These are phyloP conservation scores for Sinocyclocheilus maitianheensis DNA, from an alignment of 2,113 vertebrate genomes.

Conservation along the genomic window DNA sequence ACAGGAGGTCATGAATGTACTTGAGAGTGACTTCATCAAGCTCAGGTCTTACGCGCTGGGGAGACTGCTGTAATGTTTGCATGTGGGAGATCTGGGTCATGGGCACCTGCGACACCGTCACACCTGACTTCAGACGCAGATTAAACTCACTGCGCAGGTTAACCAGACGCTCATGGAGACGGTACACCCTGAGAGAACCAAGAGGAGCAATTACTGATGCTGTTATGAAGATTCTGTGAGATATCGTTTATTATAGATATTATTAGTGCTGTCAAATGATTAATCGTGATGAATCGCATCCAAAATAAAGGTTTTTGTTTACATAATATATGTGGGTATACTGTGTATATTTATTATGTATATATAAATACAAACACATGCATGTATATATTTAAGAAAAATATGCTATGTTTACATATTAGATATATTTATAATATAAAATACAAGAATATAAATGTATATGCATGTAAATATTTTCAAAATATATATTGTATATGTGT, in stretches of 20 bases:
- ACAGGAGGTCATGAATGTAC: slow-evolving; percentile 89
- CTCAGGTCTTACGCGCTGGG: slow-evolving; percentile 71
- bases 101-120: slow-evolving; percentile 66
- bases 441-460: too few relatives aligned
- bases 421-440: too few relatives aligned
- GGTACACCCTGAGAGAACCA: slow-evolving; percentile 81
- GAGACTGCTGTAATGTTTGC: slow-evolving; percentile 63
- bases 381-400: too few relatives aligned
- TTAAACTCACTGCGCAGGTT: slow-evolving; percentile 93
- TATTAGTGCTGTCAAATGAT: too few relatives aligned
- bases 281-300: too few relatives aligned
- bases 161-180: slow-evolving; percentile 91
- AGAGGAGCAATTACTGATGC: not conserved
- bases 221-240: not conserved
- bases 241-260: not conserved
- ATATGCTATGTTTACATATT: too few relatives aligned
- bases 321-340: too few relatives aligned
- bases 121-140: slow-evolving; percentile 85
- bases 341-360: too few relatives aligned
- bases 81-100: slow-evolving; percentile 53
- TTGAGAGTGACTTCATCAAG: slow-evolving; percentile 85
- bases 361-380: too few relatives aligned
- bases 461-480: too few relatives aligned
- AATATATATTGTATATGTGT: too few relatives aligned
- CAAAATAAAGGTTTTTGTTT: too few relatives aligned